Evolutionary conservation across 2,888 invertebrate species (phyloP), one percentile per base, ranked within the genome.

Genomic region (Sicus ferrugineus): DNA sequence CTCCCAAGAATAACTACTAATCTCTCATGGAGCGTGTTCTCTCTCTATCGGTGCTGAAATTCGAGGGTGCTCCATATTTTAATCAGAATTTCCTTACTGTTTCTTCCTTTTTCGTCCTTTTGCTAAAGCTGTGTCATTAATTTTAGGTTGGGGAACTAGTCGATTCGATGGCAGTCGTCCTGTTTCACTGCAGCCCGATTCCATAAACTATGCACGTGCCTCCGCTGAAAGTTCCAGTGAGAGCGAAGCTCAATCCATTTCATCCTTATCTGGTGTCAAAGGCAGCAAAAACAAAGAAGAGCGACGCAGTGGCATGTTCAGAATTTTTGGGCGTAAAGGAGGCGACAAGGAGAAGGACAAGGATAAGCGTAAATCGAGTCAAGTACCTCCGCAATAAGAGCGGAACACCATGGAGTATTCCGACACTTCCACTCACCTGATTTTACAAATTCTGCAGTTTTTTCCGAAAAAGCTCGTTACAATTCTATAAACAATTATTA

Each of bases 151-250:
- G 86, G 85, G 85, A 63, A 79, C 78, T 48, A 77, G 75, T 50
- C 84, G 86, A 71, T 84, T 81, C 71, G 86, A 86, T 70, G 71
- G 80, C 69, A 79, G 74, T 70, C 83, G 85, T 50, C 86, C 86
- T 23, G 80, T 83, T n/a, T 86, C 85, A 9, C 75, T 81, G 68
- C 82, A 80, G 69, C 82, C 83, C 63, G 81, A 83, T 63, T 80
- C 83, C 19, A 78, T 85, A 14, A 80, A 80, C 67, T 77, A 83
- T 50, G 79, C 82, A 42, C 81, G 85, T 21, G 80, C 79, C 2
- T 82, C 82, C 1, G 84, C 86, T 30, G 86, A 86, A 73, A 86
- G 86, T 73, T 85, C 85, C 59, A 86, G 86, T 76, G 86, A 86
- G 75, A 85, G 85, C 73, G 86, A 86, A 75, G 85, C 86, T 46